These are phyloP conservation scores for Bradypus variegatus DNA, from an alignment of 2,797 vertebrate genomes.

Conservation along the genomic window DNA sequence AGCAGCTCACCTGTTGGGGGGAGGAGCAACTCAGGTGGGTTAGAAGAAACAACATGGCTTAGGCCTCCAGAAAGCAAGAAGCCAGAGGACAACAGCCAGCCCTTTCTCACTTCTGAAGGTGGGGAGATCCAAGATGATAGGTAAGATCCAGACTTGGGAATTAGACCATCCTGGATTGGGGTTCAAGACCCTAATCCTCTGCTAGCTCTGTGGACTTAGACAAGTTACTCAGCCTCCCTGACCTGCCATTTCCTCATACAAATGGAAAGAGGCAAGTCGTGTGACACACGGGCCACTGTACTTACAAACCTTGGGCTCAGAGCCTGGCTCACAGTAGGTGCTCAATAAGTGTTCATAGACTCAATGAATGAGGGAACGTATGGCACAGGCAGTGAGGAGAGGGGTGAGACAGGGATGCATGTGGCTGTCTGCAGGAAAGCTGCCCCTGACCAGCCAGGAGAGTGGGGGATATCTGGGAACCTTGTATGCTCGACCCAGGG, in stretches of 20 bases:
- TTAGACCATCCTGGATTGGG: background rate
- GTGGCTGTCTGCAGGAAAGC: background rate
- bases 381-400: background rate
- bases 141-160: background rate
- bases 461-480: no score
- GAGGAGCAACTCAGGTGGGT: background rate
- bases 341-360: background rate
- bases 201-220: background rate
- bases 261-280: background rate
- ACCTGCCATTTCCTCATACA: background rate
- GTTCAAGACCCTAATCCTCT: background rate
- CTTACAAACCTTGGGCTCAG: background rate
- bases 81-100: background rate
- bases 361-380: background rate
- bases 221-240: background rate
- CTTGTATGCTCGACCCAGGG: background rate
- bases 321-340: background rate
- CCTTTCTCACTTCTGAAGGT: background rate
- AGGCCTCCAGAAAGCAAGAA: background rate
- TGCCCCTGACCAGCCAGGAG: background rate
- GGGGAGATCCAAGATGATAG: background rate
- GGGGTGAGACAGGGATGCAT: fast-evolving
- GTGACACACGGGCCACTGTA: background rate
- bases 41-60: background rate
- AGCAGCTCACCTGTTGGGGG: background rate